Evolutionary conservation across 2,888 invertebrate genomes (phyloP), one percentile per base, ranked within the genome.

Genomic region (Aspidiotus destructor): DNA sequence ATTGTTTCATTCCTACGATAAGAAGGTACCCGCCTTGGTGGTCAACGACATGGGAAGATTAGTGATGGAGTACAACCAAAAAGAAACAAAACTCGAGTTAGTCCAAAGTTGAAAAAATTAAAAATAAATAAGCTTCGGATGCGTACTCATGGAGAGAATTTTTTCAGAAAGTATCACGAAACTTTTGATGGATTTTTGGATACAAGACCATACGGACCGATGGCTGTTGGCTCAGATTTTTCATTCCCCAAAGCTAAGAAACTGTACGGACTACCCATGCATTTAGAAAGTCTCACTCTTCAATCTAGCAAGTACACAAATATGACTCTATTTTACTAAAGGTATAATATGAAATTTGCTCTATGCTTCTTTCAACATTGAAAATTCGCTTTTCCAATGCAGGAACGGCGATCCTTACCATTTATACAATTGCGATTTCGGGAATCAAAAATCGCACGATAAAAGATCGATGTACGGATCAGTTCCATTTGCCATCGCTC

Each of bases 381-480:
- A 28, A 5, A 28, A 28, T 28, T 28, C 7, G 83, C 85, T 1
- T 15, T 28, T 28, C 5, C 28, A 28, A 28, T 28, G 28, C 28
- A 63, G 63, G 7, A 63, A 83, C 7, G 83, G 85, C 1, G 96
- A 98, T 73, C 98, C 98, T 0, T 98, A 97, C 78, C 85, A 98
- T 0, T 79, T 99, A 15, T 99, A 90, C 79, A 99, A 99, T 79
- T 80, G 98, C 76, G 99, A 99, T 79, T 98, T 99, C 10, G 99
- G 99, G 78, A 98, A 99, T 77, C 99, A 96, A 77, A 93, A 99
- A 75, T 76, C 96, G 11, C 87, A 96, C 75, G 93, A 89, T 73
- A 87, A 88, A 42, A 99, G 98, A 98, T 89, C 99, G 0, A 80
- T 99, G 10, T 99, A 99, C 77, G 99, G 97, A 9, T 84, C 94